Evolutionary conservation across 2,113 vertebrate genomes (phyloP), one percentile per base, ranked within the genome.

Genomic region (Taxidea taxus): DNA sequence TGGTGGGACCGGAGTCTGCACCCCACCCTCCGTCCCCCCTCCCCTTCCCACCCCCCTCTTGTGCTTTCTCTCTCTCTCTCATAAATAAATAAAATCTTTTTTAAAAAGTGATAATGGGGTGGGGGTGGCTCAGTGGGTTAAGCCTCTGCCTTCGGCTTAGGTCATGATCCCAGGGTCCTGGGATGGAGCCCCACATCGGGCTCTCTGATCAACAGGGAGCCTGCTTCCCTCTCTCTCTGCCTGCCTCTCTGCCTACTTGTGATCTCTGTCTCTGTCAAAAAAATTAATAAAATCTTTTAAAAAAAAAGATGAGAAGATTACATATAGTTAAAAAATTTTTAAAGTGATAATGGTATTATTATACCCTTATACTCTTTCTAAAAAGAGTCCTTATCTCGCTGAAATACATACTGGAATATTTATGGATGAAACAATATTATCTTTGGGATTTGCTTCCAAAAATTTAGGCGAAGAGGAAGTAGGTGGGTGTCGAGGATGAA

Each of bases 381-480:
- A 64, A 91, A 92, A 58, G 21, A 86, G 68, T 27, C 23, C 74
- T 95, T 95, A 74, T 88, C 14, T 89, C 64, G 90, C 74, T 92
- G n/a, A 95, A n/a, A 90, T 80, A 83, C 20, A 75, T 66, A 68
- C 12, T 66, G 42, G 27, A 91, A 27, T 93, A 87, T 39, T 94
- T 93, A 49, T 75, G 68, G 62, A 23, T 85, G 20, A 93, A 95
- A 60, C 27, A 78, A 56, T 70, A 49, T 77, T 90, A 66, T 78
- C 37, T 49, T 87, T 81, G 20, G n/a, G 21, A 90, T 95, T 97
- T 90, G 47, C 87, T 94, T 97, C 29, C 75, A 88, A 96, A 96
- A 66, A 44, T 82, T 68, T 92, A 90, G 68, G 37, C 0, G 1
- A 90, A 42, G n/a, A 84, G 29, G 39, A 80, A 92, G 47, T 80